phyloP scores from a whole-genome alignment of 2,113 vertebrate genomes.

The Bos javanicus region DNA sequence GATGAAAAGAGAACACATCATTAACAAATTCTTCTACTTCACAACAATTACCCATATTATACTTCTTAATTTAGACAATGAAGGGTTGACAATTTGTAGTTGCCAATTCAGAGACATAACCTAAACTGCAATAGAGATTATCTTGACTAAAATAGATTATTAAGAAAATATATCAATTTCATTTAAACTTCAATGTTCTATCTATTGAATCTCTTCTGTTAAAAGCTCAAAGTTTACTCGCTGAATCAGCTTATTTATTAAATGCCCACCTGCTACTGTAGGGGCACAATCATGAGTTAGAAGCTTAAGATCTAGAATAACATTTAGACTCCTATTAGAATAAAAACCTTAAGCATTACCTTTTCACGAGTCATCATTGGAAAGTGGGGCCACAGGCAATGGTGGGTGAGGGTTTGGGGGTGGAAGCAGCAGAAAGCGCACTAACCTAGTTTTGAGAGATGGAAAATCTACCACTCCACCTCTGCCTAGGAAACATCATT shows the following conservation, averaged over 20 bases:
- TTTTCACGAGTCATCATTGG: neutral
- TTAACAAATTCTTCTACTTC: conserved; percentile 33
- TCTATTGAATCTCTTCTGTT: neutral
- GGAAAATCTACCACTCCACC: neutral
- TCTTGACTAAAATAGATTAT: conserved; percentile 2
- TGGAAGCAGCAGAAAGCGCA: neutral
- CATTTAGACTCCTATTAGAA: neutral
- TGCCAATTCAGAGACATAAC: conserved; percentile 30
- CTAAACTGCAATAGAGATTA: conserved; percentile 10
- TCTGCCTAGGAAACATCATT: neutral
- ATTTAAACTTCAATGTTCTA: neutral
- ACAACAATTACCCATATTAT: conserved; percentile 34
- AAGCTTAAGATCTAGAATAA: neutral
- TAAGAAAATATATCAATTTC: conserved; percentile 21
- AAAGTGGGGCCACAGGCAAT: neutral
- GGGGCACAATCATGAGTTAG: neutral
- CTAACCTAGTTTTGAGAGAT: neutral
- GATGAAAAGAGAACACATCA: conserved; percentile 20
- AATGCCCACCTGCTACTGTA: neutral
- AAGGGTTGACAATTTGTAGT: conserved; percentile 9
- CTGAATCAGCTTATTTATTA: conserved; percentile 18
- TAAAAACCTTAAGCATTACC: neutral
- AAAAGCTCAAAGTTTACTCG: neutral
- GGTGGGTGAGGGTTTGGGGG: accelerated
- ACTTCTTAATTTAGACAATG: conserved; percentile 46